Percentiles rank a stretch among this genome's conserved stretches.
Evolutionary conservation across 2,797 vertebrate species (phyloP).

Genomic region (Enteromius thamalakanensis): DNA sequence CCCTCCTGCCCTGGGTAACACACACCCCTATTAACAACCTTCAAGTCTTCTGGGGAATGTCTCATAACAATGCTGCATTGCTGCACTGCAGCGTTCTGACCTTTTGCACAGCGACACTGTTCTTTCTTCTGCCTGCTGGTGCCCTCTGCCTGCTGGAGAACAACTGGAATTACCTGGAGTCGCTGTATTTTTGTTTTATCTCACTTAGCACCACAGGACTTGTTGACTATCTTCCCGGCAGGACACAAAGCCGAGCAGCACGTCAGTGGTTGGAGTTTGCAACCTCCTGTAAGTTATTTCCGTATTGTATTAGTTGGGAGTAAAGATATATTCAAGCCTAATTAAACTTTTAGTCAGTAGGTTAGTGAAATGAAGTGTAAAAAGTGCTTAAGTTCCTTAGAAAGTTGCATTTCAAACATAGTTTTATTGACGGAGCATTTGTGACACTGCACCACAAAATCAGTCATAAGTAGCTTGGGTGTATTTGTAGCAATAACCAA

Average conservation of each 20-base stretch:
- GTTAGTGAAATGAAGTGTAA: neutral
- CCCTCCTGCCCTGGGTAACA: slow-evolving; percentile 71
- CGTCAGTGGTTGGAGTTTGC: slow-evolving; percentile 73
- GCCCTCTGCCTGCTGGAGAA: slow-evolving; percentile 70
- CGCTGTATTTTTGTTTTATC: slow-evolving; percentile 83
- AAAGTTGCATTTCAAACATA: neutral
- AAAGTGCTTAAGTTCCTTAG: neutral
- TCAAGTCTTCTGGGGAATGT: slow-evolving; percentile 68
- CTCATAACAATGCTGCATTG: slow-evolving; percentile 58
- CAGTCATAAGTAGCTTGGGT: too few relatives aligned
- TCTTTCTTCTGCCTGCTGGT: slow-evolving; percentile 77
- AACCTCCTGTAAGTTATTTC: slow-evolving; percentile 76
- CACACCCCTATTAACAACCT: slow-evolving; percentile 63
- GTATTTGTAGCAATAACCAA: too few relatives aligned
- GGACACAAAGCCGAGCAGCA: slow-evolving; percentile 57
- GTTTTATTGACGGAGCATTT: neutral
- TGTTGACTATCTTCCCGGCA: slow-evolving; percentile 74
- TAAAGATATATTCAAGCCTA: neutral
- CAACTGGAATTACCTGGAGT: slow-evolving; percentile 75
- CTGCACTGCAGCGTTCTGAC: slow-evolving; percentile 65
- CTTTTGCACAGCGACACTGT: slow-evolving; percentile 58
- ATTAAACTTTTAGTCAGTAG: neutral
- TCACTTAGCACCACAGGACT: slow-evolving; percentile 83
- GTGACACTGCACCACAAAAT: too few relatives aligned
- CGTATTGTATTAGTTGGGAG: neutral